Conservation (phyloP, 1,140 invertebrate genomes). For the Drosophila carrolli region DNA sequence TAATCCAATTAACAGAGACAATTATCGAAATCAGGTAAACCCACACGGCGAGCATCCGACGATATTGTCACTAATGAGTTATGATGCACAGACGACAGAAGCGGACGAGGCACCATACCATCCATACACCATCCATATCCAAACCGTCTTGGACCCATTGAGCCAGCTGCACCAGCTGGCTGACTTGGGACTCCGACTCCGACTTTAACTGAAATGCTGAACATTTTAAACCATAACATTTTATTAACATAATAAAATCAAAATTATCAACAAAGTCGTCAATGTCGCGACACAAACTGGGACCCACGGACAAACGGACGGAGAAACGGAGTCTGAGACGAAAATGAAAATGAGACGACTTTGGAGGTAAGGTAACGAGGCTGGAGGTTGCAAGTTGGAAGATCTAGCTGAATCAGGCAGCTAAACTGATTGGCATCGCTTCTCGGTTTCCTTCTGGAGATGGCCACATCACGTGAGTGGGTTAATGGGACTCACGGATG, state of each 20-base stretch:
- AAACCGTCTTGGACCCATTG: constrained; percentile 25
- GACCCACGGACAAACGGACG: constrained; percentile 30
- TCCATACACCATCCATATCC: constrained; percentile 1
- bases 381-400: constrained; percentile 37
- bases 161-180: constrained; percentile 52
- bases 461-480: constrained; percentile 38
- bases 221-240: constrained; percentile 84
- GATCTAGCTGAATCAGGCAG: constrained; percentile 35
- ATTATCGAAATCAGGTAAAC: constrained; percentile 81
- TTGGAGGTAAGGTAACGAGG: constrained; percentile 71
- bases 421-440: constrained; percentile 64
- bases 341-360: constrained; percentile 75
- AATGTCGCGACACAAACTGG: constrained; percentile 72
- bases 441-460: constrained; percentile 16
- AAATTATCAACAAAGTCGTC: constrained; percentile 84
- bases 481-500: neutral
- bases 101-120: constrained; percentile 36
- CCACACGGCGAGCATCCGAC: constrained; percentile 60
- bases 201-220: constrained; percentile 63
- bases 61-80: constrained; percentile 83
- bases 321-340: constrained; percentile 36
- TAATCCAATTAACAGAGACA: constrained; percentile 81
- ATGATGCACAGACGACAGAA: constrained; percentile 78
- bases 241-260: constrained; percentile 84
- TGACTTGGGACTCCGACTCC: constrained; percentile 20